Evolutionary conservation across 2,888 invertebrate genomes (phyloP).

Genomic region (Epirrita christyi): DNA sequence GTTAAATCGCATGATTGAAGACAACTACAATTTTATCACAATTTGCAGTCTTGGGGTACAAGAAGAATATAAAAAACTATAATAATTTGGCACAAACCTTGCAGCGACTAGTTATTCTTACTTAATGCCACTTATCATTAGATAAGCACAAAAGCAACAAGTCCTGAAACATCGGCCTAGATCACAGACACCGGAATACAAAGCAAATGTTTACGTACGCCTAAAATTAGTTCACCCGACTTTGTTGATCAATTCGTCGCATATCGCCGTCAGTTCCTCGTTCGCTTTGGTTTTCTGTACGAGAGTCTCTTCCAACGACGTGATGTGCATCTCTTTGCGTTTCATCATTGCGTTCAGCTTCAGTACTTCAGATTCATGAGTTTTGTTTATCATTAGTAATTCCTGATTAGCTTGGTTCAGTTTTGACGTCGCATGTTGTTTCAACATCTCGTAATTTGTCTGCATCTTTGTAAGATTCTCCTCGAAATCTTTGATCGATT

Average conservation of each 20-base stretch:
- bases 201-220: constrained; percentile 49
- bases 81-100: constrained; percentile 67
- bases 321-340: constrained; percentile 93
- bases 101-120: constrained; percentile 49
- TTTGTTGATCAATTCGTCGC: constrained; percentile 95
- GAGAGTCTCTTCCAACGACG: constrained; percentile 92
- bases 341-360: constrained; percentile 94
- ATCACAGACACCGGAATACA: constrained; percentile 54
- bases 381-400: constrained; percentile 89
- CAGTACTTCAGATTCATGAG: constrained; percentile 92
- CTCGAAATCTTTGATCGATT: constrained; percentile 88
- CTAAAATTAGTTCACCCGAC: constrained; percentile 67
- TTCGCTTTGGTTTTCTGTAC: constrained; percentile 96
- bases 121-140: constrained; percentile 67
- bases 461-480: constrained; percentile 89
- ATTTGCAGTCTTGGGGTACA: constrained; percentile 66
- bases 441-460: constrained; percentile 93
- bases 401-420: constrained; percentile 91
- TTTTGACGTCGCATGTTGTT: constrained; percentile 95
- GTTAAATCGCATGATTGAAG: constrained; percentile 44
- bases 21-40: constrained; percentile 64
- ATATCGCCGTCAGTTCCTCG: constrained; percentile 94
- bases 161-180: constrained; percentile 55
- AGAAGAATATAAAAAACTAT: constrained; percentile 54
- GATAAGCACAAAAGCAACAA: constrained; percentile 69